Evolutionary conservation across 2,797 vertebrate genomes (phyloP).

Genomic region (Vespertilio murinus): DNA sequence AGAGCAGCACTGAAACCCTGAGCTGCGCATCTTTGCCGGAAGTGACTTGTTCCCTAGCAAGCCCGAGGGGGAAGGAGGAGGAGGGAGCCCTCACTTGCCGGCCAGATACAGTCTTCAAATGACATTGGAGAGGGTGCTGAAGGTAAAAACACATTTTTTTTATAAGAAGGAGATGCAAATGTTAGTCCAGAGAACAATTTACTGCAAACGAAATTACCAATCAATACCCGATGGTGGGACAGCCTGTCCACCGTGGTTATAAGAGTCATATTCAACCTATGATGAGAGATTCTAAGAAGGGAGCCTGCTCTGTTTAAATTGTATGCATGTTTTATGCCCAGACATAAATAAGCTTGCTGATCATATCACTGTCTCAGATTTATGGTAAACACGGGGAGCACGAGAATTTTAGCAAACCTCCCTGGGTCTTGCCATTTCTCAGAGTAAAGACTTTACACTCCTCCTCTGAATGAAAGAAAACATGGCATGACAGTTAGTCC

Average conservation of each 20-base stretch:
- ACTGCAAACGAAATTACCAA: conserved; percentile 72
- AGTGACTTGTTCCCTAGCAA: conserved; percentile 31
- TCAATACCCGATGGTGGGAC: conserved; percentile 62
- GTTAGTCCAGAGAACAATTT: conserved; percentile 64
- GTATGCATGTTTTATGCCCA: conserved; percentile 71
- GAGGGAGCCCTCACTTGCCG: background rate
- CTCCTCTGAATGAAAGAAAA: conserved; percentile 49
- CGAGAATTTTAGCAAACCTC: conserved; percentile 70
- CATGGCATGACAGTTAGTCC: background rate
- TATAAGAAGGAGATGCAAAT: conserved; percentile 56
- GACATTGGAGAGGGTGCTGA: conserved; percentile 56
- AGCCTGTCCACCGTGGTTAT: conserved; percentile 41
- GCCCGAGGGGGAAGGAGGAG: background rate
- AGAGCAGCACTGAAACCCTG: background rate
- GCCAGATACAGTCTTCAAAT: conserved; percentile 13
- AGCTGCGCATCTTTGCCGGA: background rate
- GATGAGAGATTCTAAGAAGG: conserved; percentile 47
- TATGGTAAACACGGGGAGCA: conserved; percentile 73
- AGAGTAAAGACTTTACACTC: conserved; percentile 62
- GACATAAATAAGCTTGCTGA: conserved; percentile 78
- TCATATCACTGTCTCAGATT: conserved; percentile 77
- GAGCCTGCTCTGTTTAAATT: conserved; percentile 51
- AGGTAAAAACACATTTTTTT: background rate
- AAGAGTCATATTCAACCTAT: conserved; percentile 27
- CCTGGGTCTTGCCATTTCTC: conserved; percentile 63